Base-by-base conservation (phyloP, 2,113 vertebrate species). In the Indri indri region DNA sequence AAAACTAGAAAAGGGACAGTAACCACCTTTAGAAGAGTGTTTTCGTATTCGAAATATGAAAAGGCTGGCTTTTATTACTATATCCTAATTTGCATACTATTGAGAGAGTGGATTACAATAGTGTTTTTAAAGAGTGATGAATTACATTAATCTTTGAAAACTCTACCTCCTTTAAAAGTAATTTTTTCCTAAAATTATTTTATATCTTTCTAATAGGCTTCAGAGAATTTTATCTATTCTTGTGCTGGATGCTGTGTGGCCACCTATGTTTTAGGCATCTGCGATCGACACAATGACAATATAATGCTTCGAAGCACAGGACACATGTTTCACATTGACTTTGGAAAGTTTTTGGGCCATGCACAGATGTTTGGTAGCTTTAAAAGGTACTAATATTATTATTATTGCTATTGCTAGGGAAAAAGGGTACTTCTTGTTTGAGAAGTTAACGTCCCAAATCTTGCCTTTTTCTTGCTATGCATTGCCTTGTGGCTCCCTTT, bases 311-410 rank as follows among this genome's bases (percentile, higher is more conserved):
- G 99, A 95, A 99, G 99, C 98, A 99, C 99, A 0, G 99, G 99
- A 57, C 99, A 99, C 96, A 99, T 99, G 99, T 99, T 99, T 98
- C 99, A 99, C 98, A 99, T 99, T 32, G 99, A 99, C 98, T 99
- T 99, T 1, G 99, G 99, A 52, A 99, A 99, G 96, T 99, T 99
- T 98, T 88, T 99, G 97, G 99, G 99, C 80, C 99, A 99, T 68
- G 99, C 99, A 2, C 99, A 99, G 95, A 99, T 99, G 99, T 99
- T 99, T 95, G 99, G 99, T 88, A 99, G 99, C 98, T 99, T 99
- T 97, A 99, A 99, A 99, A 99, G 99, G 99, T 99, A 99, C 95
- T 95, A 12, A 81, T 92, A 32, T 32, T 94, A 42, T 88, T 94
- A 2, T 92, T 80, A 57, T 68, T 54, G 8, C 40, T 96, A 13